These are phyloP conservation scores for Lerema accius DNA, from an alignment of 1,140 invertebrate genomes.

Conservation along the genomic window DNA sequence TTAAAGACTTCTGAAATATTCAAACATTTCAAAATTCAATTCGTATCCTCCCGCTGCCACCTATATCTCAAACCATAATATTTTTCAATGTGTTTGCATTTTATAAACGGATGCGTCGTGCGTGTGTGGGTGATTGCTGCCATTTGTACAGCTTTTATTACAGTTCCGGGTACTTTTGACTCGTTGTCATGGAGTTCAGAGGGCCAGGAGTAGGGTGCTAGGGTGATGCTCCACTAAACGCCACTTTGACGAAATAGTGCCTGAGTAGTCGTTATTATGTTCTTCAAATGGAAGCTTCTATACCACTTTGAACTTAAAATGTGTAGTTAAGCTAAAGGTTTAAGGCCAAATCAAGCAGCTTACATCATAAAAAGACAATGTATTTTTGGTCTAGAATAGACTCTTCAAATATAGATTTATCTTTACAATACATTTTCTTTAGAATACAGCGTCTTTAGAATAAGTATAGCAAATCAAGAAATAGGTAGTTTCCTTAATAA, in stretches of 20 bases:
- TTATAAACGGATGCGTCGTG: constrained; percentile 15
- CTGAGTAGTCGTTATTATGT: constrained; percentile 25
- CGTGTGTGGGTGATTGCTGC: constrained; percentile 46
- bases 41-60: not conserved
- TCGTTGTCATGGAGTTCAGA: constrained; percentile 29
- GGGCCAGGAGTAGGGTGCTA: constrained; percentile 3
- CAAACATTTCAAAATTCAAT: too few species aligned
- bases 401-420: too few species aligned
- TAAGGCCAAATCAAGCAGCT: too few species aligned
- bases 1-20: too few species aligned
- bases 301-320: too few species aligned
- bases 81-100: constrained; percentile 41
- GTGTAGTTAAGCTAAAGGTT: too few species aligned
- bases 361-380: too few species aligned
- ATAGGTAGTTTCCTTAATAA: constrained; percentile 5
- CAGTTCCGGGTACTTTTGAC: constrained; percentile 41
- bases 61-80: constrained; percentile 20
- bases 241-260: constrained; percentile 24
- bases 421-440: too few species aligned
- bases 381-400: too few species aligned
- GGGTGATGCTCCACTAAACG: constrained; percentile 29
- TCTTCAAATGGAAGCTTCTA: not conserved
- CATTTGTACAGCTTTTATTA: constrained; percentile 47
- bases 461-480: too few species aligned
- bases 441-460: too few species aligned